These are phyloP conservation scores for Pteruthius melanotis DNA, from an alignment of 2,113 vertebrate genomes.

Conservation along the genomic window DNA sequence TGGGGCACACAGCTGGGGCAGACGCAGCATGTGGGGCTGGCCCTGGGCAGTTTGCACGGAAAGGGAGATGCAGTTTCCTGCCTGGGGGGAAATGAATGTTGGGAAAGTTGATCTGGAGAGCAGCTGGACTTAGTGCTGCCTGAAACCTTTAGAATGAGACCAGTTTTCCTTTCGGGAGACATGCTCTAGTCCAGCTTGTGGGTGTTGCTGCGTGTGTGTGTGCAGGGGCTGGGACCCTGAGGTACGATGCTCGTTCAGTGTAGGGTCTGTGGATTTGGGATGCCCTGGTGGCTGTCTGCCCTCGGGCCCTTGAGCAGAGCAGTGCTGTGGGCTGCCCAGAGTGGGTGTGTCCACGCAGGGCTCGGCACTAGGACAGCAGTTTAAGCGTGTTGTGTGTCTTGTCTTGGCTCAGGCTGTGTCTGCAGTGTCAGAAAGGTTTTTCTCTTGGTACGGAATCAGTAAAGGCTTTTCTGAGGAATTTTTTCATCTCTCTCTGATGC, in stretches of 20 bases:
- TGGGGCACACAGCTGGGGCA: background rate
- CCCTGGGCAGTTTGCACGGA: background rate
- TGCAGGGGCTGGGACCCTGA: background rate
- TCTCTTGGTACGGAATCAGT: background rate
- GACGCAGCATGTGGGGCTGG: fast-evolving
- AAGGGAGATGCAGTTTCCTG: background rate
- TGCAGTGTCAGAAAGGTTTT: background rate
- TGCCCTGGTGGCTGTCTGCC: background rate
- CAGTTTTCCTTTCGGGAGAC: background rate
- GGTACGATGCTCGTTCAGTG: fast-evolving
- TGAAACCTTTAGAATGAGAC: background rate
- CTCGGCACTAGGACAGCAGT: background rate
- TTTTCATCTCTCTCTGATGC: background rate
- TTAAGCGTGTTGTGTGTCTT: background rate
- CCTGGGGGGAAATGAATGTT: background rate
- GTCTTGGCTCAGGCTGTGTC: background rate
- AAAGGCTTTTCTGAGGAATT: background rate
- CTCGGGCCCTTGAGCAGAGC: background rate
- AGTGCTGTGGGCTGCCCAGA: background rate
- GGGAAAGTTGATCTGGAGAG: background rate
- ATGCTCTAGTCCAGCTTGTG: background rate
- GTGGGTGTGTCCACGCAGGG: fast-evolving
- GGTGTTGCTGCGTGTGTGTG: fast-evolving
- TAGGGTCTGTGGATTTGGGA: background rate
- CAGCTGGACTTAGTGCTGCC: background rate